Evolutionary conservation across 1,140 invertebrate species (phyloP), one percentile per base, ranked within the genome.

Genomic region (Hycleus phaleratus): DNA sequence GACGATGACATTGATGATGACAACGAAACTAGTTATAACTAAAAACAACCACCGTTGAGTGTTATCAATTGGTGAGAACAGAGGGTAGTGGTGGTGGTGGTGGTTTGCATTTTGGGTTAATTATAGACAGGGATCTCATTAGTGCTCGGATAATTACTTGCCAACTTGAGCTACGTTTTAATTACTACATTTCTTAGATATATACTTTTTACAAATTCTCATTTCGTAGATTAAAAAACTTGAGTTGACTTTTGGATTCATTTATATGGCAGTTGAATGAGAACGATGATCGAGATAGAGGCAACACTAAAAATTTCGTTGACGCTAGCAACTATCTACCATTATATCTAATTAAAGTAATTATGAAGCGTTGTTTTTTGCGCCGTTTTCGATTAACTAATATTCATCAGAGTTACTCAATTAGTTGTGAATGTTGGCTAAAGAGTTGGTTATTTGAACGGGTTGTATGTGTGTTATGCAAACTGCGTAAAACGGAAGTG

Each of bases 141-240:
- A 62, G 60, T 62, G 56, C 55, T 52, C 50, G 48, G 55, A 53
- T 48, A 52, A 58, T 55, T 50, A 58, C 47, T 49, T 56, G 46
- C 56, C 49, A 58, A 54, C 49, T 58, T 62, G 49, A 58, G 56
- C 56, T 62, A 62, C 60, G 46, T 57, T 62, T 62, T 62, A 62
- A 62, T 62, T 62, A 58, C 60, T 51, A 58, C 51, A 58, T 62
- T 58, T 62, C 60, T 62, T 58, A 62, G 60, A 62, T 62, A 53
- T 42, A 53, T 32, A 53, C 51, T 53, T 53, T 52, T 52, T 53
- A 46, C 12, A 46, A 53, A 53, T 46, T 32, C 45, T 52, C 42
- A 45, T 45, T 45, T 46, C 51, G 51, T 45, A 53, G 46, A 53
- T 53, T 53, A 53, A 53, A 53, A 53, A 53, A 53, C 51, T 53